Evolutionary conservation across 2,113 vertebrate species (phyloP), one percentile per base, ranked within the genome.

Genomic region (Colistium nudipinnis): DNA sequence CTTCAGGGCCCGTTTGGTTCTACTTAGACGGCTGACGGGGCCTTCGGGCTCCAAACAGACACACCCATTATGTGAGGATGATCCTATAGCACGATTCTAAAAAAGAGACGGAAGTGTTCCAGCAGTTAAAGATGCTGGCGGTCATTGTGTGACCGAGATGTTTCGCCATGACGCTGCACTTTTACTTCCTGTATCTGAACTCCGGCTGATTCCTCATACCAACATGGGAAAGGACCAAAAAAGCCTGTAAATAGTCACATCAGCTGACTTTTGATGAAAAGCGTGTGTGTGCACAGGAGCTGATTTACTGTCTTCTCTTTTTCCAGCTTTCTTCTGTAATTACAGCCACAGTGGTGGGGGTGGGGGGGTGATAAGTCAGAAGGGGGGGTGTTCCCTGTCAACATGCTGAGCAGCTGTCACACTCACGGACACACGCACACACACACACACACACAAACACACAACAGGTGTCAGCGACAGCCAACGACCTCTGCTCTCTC

Each of bases 391-490:
- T 57, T 10, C 36, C 17, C 56, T 70, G 69, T 74, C 48, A 61
- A 66, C 48, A 8, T 70, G 57, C 51, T n/a, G 45, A 76, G 82
- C 84, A 85, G 88, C 88, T 87, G 86, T 82, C 71, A 11, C 48
- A 6, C 76, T 20, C 67, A 27, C 80, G 48, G 59, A 28, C 62
- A 44, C 65, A 45, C 60, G 44, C 55, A 62, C 60, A 41, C 53
- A 48, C 45, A 52, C 49, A 59, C 74, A 64, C 73, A 54, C 64
- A 22, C 30, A 63, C 70, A 54, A 53, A 35, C 62, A 59, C 25
- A 55, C 57, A 57, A 90, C 88, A 90, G 88, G 88, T 90, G 88
- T 83, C 2, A 2, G 16, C 44, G 82, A 86, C 88, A 90, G 81
- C 75, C 75, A 80, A 43, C 51, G 64, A 81, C 82, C 84, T 86